Conservation (phyloP, 2,888 invertebrate species). For the Ectobius pallidus region DNA sequence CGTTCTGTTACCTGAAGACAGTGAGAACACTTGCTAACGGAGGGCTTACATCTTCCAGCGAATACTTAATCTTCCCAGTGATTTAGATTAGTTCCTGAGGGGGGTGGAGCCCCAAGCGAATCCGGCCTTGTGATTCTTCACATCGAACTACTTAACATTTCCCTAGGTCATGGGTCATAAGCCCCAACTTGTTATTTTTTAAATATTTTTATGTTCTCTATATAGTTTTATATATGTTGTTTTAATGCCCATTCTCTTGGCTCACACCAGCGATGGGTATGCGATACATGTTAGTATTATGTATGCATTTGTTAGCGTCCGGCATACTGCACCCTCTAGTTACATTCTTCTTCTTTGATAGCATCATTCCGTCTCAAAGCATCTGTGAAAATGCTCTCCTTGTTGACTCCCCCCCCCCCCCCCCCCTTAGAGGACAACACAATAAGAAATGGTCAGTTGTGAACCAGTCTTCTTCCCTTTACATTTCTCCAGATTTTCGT, state of each 20-base stretch:
- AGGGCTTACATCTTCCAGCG: not conserved
- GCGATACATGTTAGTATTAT: constrained; percentile 16
- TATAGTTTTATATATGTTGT: constrained; percentile 2
- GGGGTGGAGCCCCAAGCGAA: not conserved
- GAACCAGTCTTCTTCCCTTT: no score
- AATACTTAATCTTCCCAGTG: not conserved
- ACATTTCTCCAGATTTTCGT: no score
- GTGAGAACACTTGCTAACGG: constrained; percentile 1
- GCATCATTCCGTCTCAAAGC: no score
- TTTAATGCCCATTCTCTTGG: constrained; percentile 13
- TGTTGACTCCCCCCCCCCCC: no score
- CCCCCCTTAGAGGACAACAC: no score
- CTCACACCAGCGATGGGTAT: not conserved
- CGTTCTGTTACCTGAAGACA: constrained; percentile 24
- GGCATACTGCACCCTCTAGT: constrained; percentile 5
- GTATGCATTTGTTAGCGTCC: constrained; percentile 11
- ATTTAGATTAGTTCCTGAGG: constrained; percentile 2
- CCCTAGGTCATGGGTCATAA: not conserved
- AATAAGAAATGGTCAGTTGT: no score
- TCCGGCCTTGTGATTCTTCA: constrained; percentile 15
- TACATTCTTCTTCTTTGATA: no score
- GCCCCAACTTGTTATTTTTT: not conserved
- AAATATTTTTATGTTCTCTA: constrained; percentile 4
- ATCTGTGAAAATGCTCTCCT: no score
- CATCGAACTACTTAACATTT: constrained; percentile 4